Evolutionary conservation across 1,140 invertebrate genomes (phyloP), one percentile per base, ranked within the genome.

Genomic region (Augochlora pura): DNA sequence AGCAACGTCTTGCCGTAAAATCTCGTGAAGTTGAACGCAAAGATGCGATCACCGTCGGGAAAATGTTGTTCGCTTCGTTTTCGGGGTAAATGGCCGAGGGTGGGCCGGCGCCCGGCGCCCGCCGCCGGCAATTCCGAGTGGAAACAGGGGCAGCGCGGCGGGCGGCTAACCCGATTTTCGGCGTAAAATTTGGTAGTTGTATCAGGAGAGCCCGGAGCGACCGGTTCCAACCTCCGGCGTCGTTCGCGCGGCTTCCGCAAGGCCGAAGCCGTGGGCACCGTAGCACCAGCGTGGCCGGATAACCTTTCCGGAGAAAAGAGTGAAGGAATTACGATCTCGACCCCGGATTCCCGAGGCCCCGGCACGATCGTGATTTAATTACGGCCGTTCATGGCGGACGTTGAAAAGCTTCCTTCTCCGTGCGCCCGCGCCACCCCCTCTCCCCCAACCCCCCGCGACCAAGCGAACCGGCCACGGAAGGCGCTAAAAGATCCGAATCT

Each of bases 291-390:
- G 54, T 10, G 7, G n/a, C 8, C 27, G n/a, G 77, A 68, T 82
- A 82, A 82, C 63, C 68, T 72, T 77, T 59, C 32, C 54, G 23
- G 14, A 25, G 64, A 54, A 54, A 49, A 54, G 18, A 54, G 27
- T 23, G n/a, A 12, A 68, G 62, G 63, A 74, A 79, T 74, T 66
- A 79, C 62, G 77, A 79, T 73, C 77, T 23, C 27, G 66, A 80
- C 23, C 52, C 49, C 64, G 63, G 76, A 72, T 71, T 72, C 71
- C 16, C n/a, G 67, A 57, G 66, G 54, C 39, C 59, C 12, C 70
- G 42, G 54, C 65, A 32, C 52, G 60, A 74, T 80, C 76, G 66
- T 78, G 77, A 78, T 82, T 79, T 78, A 73, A 81, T 60, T 72
- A 81, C 63, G 65, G 52, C 12, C 38, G 38, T 42, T 60, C 71